Evolutionary conservation across 2,797 vertebrate genomes (phyloP), one percentile per base, ranked within the genome.

Genomic region (Enteromius mattozi): DNA sequence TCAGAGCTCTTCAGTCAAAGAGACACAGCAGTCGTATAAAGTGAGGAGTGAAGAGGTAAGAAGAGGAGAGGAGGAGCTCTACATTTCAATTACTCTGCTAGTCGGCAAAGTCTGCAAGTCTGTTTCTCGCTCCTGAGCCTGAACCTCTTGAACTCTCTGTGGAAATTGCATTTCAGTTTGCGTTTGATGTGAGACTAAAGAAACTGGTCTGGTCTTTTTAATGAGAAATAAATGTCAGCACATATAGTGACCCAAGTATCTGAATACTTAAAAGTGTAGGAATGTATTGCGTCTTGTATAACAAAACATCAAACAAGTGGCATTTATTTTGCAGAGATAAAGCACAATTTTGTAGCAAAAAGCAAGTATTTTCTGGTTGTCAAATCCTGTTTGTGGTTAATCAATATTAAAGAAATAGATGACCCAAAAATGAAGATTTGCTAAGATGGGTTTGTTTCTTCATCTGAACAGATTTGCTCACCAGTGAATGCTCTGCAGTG

Each of bases 1-100:
- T 54, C 45, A 85, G 72, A 59, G 59, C 42, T 79, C 54, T 54
- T 59, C 40, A 75, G 59, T 83, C 49, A 80, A 45, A 78, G 49
- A 79, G 35, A 68, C 51, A 74, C 40, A 78, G 40, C 54, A 65
- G 63, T 79, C 8, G 5, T 30, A 66, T 37, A 37, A 78, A 65
- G 61, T 65, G 61, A 78, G 63, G 65, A 81, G n/a, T 33, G 80
- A 24, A 47, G 21, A n/a, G 84, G 61, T 68, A 66, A 75, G 56
- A 35, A 71, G 24, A 71, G 47, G 71, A 59, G 42, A 68, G 33
- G 66, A 61, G 30, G 61, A 76, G 78, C 33, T 51, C 54, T 51
- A 33, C 19, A 37, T 74, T 74, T 82, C 69, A 61, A 17, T 61
- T 72, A 49, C 70, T 49, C 54, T 2, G 27, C 61, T 65, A 30